phyloP scores from a whole-genome alignment of 2,797 vertebrate species.

The Silurus aristotelis region DNA sequence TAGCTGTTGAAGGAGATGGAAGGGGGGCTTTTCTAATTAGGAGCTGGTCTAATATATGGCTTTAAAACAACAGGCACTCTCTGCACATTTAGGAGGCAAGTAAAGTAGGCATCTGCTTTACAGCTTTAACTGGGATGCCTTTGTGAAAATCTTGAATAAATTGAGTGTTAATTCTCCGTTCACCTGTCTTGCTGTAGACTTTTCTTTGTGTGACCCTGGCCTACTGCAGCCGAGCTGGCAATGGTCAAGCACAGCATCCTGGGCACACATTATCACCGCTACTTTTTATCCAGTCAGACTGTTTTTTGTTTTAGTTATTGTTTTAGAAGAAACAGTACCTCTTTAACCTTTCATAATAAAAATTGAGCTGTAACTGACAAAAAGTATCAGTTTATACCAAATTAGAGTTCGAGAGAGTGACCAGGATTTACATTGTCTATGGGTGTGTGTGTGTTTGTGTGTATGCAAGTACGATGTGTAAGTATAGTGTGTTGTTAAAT shows the following conservation, averaged over 20 bases:
- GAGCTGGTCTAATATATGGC: constrained; percentile 70
- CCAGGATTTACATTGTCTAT: not conserved
- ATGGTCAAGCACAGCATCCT: not conserved
- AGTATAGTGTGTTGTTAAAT: constrained; percentile 50
- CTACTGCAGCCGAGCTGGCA: constrained; percentile 21
- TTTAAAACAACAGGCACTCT: constrained; percentile 69
- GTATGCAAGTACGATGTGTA: not conserved
- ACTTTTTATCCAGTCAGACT: constrained; percentile 1
- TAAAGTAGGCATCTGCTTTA: constrained; percentile 66
- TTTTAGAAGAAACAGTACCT: not conserved
- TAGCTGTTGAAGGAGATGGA: constrained; percentile 43
- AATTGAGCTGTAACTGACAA: constrained; percentile 2
- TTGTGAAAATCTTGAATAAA: constrained; percentile 66
- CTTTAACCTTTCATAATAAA: not conserved
- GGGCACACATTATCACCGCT: not conserved
- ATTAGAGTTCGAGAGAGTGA: not conserved
- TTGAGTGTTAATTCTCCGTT: constrained; percentile 60
- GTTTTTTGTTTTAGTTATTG: not conserved
- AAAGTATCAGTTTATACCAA: constrained; percentile 16
- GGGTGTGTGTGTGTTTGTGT: not conserved
- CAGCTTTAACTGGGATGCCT: constrained; percentile 65
- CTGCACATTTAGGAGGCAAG: constrained; percentile 58
- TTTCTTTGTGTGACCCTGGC: not conserved
- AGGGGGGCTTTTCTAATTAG: constrained; percentile 65
- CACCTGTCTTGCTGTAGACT: constrained; percentile 7